Conservation (phyloP, 2,113 vertebrate genomes). For the Chrysochloris asiatica region DNA sequence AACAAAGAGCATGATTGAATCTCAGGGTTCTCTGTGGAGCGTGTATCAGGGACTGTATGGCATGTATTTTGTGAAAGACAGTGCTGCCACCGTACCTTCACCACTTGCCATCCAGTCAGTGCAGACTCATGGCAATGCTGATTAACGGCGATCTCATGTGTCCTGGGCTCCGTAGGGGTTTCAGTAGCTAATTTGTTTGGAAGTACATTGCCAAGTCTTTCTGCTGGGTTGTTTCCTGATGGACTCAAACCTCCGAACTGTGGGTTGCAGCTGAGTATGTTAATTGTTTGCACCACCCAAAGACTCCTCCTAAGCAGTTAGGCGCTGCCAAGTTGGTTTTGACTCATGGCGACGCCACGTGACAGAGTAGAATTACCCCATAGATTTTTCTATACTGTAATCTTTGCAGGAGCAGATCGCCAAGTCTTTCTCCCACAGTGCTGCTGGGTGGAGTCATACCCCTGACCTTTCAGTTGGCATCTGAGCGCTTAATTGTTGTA, state of each 20-base stretch:
- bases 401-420: neutral
- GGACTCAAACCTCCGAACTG: neutral
- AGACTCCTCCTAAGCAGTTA: neutral
- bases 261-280: neutral
- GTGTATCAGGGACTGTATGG: neutral
- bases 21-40: slow-evolving; percentile 3
- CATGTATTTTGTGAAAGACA: neutral
- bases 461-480: neutral
- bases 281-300: neutral
- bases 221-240: neutral
- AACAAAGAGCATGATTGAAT: neutral
- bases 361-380: neutral
- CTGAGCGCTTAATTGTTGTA: neutral
- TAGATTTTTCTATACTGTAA: neutral
- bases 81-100: neutral
- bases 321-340: neutral
- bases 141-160: neutral
- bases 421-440: neutral
- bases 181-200: neutral
- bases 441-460: neutral
- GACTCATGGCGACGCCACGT: neutral
- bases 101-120: neutral
- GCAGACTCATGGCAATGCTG: neutral
- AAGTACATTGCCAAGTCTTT: neutral
- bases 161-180: neutral